Evolutionary conservation across 2,113 vertebrate genomes (phyloP), one percentile per base, ranked within the genome.

Genomic region (Indicator maculatus): DNA sequence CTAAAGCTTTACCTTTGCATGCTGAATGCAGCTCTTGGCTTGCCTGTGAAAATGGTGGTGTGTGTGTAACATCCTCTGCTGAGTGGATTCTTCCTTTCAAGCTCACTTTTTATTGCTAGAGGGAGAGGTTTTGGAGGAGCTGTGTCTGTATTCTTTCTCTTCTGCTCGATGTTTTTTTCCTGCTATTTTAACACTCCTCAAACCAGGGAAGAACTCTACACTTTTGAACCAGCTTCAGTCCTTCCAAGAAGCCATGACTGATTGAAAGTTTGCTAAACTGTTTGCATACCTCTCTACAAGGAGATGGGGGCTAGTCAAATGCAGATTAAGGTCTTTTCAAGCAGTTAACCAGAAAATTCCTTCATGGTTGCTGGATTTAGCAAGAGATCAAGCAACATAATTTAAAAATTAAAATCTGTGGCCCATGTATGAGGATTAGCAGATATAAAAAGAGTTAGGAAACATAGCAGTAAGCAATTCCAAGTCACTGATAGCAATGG

Each of bases 1-100:
- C 83, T 64, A 81, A 95, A 92, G 55, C 3, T 31, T 81, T 87
- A 92, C 83, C 93, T 97, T 93, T 96, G 80, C 92, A 89, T 5
- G 52, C 94, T 91, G 86, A 92, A 58, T 74, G 41, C 90, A 91
- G 76, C 83, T 63, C 73, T 92, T 88, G 56, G 56, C 88, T 82
- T 89, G 72, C 77, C 36, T 55, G 24, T 41, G 61, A 79, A 69
- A 91, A 81, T 26, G 45, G 83, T 47, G 55, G 83, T 91, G 44
- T 59, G 61, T 66, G 33, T 89, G 33, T 88, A 89, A 77, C 70
- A 66, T 73, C 88, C 90, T 84, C 71, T 88, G 75, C 85, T 90
- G 83, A 85, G 91, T 81, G 60, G 74, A 67, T 73, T 61, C 88
- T 95, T 78, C 81, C 86, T 93, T 94, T 78, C 80, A 72, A 79